A percentile compares a stretch with the other conserved stretches of the same genome.
These are phyloP conservation scores for Aleadryas rufinucha DNA, from an alignment of 2,113 vertebrate genomes.

Conservation along the genomic window DNA sequence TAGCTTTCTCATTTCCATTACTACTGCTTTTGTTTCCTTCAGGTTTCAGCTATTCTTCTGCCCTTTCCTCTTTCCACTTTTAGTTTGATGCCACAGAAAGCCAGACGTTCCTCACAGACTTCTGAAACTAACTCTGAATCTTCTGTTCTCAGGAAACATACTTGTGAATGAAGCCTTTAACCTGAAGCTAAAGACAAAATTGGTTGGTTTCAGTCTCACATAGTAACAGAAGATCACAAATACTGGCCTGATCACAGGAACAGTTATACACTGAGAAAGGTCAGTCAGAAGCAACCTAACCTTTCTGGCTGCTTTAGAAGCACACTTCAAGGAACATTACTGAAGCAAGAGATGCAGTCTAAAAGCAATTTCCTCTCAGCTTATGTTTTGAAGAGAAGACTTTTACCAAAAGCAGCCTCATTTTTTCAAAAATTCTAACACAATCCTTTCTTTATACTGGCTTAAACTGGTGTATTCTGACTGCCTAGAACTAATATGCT, in stretches of 20 bases:
- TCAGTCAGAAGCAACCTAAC: not conserved
- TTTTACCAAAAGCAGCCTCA: not conserved
- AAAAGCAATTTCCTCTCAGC: not conserved
- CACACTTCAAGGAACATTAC: not conserved
- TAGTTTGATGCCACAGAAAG: not conserved
- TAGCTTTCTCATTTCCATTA: conserved; percentile 23
- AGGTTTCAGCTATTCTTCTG: not conserved
- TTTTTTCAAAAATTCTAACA: not conserved
- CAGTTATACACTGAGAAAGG: not conserved
- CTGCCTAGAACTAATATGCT: not conserved
- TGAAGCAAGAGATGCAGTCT: not conserved
- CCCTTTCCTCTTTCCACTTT: not conserved
- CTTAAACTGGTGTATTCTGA: not conserved
- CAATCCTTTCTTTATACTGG: not conserved
- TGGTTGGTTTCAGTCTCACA: not conserved
- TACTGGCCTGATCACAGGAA: not conserved
- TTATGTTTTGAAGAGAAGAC: not conserved
- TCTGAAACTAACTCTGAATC: not conserved
- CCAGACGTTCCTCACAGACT: not conserved
- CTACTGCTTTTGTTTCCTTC: not conserved
- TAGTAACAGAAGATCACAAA: not conserved
- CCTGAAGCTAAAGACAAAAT: not conserved
- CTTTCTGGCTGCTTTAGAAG: not conserved
- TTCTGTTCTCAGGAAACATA: not conserved
- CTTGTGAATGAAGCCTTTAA: not conserved